Evolutionary conservation across 2,797 vertebrate genomes (phyloP).

Genomic region (Simalia tracyae): DNA sequence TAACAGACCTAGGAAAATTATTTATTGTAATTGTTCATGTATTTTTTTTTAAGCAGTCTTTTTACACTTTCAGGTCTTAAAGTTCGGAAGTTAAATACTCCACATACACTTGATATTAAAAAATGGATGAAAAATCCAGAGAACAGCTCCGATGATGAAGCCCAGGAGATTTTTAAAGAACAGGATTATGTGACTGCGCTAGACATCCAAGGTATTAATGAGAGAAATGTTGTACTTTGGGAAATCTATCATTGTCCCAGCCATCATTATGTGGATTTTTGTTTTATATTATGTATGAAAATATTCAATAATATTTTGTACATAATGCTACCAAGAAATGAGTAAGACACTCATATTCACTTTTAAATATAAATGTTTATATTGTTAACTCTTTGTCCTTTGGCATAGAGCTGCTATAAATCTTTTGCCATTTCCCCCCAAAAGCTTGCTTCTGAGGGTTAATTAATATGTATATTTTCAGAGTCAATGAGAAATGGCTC

Average conservation of each 20-base stretch:
- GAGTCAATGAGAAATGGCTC: slow-evolving; percentile 76
- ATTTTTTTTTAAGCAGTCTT: neutral
- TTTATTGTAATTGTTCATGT: slow-evolving; percentile 9
- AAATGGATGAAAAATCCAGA: slow-evolving; percentile 70
- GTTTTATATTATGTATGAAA: neutral
- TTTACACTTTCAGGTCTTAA: slow-evolving; percentile 70
- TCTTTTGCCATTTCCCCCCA: neutral
- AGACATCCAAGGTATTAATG: slow-evolving; percentile 76
- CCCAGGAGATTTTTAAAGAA: slow-evolving; percentile 77
- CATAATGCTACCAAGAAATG: neutral
- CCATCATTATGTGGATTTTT: neutral
- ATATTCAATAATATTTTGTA: neutral
- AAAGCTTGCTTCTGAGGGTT: neutral
- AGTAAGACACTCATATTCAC: neutral
- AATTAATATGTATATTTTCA: slow-evolving; percentile 49
- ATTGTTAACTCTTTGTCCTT: neutral
- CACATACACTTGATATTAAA: slow-evolving; percentile 76
- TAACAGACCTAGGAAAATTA: neutral
- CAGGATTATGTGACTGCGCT: slow-evolving; percentile 84
- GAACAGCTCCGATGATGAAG: slow-evolving; percentile 66
- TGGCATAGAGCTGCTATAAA: neutral
- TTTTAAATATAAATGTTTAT: neutral
- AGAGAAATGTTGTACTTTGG: neutral
- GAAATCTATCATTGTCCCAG: neutral
- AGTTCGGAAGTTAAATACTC: slow-evolving; percentile 69